phyloP scores from a whole-genome alignment of 2,888 invertebrate species.

The Nomada hirtipes region DNA sequence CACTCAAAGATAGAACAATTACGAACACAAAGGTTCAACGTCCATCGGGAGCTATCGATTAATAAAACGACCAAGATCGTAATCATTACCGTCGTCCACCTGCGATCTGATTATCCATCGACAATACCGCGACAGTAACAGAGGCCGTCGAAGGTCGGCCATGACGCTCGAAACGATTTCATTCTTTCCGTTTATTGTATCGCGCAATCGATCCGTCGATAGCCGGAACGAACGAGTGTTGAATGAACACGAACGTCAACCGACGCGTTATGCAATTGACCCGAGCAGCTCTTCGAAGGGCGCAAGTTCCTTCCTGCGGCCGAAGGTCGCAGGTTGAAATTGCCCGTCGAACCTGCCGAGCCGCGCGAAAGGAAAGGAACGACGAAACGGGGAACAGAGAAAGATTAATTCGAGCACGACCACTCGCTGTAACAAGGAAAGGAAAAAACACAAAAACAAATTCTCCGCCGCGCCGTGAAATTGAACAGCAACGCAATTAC shows the following conservation, averaged over 20 bases:
- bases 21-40: too few relatives aligned
- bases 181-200: constrained; percentile 50
- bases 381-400: too few relatives aligned
- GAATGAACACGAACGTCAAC: constrained; percentile 64
- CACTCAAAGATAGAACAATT: too few relatives aligned
- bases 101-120: background rate
- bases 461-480: too few relatives aligned
- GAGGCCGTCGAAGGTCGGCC: constrained; percentile 33
- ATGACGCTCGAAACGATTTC: constrained; percentile 37
- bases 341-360: background rate
- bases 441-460: too few relatives aligned
- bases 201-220: constrained; percentile 52
- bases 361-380: background rate
- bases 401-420: too few relatives aligned
- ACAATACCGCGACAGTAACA: background rate
- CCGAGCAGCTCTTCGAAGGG: constrained; percentile 49
- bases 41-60: background rate
- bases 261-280: constrained; percentile 59
- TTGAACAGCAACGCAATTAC: too few relatives aligned
- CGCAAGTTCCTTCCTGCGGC: constrained; percentile 50
- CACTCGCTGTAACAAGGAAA: too few relatives aligned
- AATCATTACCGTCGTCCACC: background rate
- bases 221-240: constrained; percentile 29
- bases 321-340: constrained; percentile 37
- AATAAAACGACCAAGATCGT: background rate